phyloP scores from a whole-genome alignment of 2,113 vertebrate genomes.

The Petrocephalus microphthalmus region DNA sequence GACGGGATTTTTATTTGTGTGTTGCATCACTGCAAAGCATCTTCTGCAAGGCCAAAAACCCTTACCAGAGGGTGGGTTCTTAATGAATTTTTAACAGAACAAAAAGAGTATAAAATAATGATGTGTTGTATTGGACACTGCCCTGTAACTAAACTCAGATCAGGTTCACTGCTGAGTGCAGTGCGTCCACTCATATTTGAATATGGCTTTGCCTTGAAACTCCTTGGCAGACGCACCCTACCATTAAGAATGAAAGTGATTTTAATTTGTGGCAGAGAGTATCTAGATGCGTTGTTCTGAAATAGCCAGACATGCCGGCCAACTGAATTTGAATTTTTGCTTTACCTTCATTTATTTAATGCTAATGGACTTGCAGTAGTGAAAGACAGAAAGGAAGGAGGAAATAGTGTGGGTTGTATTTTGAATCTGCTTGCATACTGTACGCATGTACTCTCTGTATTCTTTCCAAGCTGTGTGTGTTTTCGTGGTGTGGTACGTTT shows the following conservation, averaged over 20 bases:
- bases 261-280: conserved; percentile 58
- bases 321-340: conserved; percentile 47
- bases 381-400: conserved; percentile 44
- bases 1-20: not conserved
- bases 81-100: not conserved
- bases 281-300: conserved; percentile 55
- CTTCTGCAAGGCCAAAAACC: not conserved
- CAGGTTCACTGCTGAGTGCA: conserved; percentile 32
- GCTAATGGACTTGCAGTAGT: conserved; percentile 41
- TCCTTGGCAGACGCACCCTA: conserved; percentile 44
- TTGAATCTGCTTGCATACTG: conserved; percentile 53
- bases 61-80: not conserved
- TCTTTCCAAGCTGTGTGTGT: conserved; percentile 61
- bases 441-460: conserved; percentile 30
- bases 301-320: conserved; percentile 42
- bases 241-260: conserved; percentile 48
- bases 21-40: not conserved
- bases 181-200: conserved; percentile 29
- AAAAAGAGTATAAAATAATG: not conserved
- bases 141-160: conserved; percentile 23
- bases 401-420: conserved; percentile 38
- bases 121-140: not conserved
- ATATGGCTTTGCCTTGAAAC: conserved; percentile 28
- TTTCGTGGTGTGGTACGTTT: conserved; percentile 65
- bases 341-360: conserved; percentile 39